Percentiles rank a stretch among this genome's conserved stretches.
These are phyloP conservation scores for Graptemys geographica DNA, from an alignment of 2,797 vertebrate species.

Conservation along the genomic window DNA sequence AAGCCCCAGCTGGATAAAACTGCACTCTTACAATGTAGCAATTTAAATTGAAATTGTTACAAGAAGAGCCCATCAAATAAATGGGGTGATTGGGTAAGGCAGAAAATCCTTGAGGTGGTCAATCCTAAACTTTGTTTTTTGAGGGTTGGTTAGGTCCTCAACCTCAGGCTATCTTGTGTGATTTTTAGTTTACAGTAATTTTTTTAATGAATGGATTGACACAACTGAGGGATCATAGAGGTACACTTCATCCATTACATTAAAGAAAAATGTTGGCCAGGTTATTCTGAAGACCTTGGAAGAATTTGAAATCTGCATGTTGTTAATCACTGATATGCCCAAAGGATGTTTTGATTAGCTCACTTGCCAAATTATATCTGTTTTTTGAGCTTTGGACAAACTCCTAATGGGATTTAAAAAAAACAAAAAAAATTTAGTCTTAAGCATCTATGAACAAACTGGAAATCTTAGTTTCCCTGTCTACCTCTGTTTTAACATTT, in stretches of 20 bases:
- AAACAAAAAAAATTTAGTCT: not conserved
- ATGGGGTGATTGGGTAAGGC: not conserved
- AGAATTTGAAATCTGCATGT: not conserved
- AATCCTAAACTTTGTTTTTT: not conserved
- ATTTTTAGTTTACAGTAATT: not conserved
- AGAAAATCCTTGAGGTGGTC: not conserved
- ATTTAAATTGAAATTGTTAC: not conserved
- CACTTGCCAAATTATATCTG: not conserved
- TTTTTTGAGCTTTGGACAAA: not conserved
- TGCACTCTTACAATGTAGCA: not conserved
- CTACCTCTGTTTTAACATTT: not conserved
- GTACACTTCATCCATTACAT: not conserved
- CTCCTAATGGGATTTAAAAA: not conserved
- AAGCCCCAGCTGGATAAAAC: not conserved
- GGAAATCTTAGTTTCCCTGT: not conserved
- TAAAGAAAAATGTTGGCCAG: not conserved
- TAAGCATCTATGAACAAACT: not conserved
- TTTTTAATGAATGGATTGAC: not conserved
- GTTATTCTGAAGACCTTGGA: not conserved
- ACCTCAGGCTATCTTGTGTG: not conserved
- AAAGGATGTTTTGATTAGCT: not conserved
- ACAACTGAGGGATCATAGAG: not conserved
- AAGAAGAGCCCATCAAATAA: not conserved
- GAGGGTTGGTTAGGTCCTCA: not conserved
- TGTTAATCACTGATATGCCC: not conserved